A percentile compares a stretch with the other conserved stretches of the same genome.
Conservation (phyloP, 2,888 invertebrate species). For the Ecdyonurus torrentis region DNA sequence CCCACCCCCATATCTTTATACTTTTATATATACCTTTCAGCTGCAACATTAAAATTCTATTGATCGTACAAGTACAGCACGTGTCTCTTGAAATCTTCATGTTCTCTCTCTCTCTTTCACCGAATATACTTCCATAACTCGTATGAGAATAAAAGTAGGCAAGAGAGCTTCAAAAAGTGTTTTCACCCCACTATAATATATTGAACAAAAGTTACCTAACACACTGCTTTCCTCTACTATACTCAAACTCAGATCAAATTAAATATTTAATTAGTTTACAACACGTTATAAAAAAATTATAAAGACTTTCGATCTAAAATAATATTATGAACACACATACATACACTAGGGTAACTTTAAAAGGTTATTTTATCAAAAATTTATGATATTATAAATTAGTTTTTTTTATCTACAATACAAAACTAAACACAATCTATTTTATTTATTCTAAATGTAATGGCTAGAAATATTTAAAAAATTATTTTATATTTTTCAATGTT, state of each 20-base stretch:
- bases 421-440: background rate
- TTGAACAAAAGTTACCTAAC: too few species aligned
- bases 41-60: background rate
- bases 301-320: background rate
- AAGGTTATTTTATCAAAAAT: too few species aligned
- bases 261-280: background rate
- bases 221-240: background rate
- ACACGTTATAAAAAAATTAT: too few species aligned
- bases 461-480: background rate
- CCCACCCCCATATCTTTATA: too few species aligned
- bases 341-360: too few species aligned
- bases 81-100: background rate
- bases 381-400: too few species aligned
- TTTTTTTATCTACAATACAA: too few species aligned
- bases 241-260: background rate
- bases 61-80: background rate
- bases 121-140: background rate
- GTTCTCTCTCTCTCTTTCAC: background rate
- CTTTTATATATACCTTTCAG: too few species aligned
- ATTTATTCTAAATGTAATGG: too few species aligned
- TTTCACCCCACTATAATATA: background rate
- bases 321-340: background rate
- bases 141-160: background rate
- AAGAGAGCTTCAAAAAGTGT: background rate
- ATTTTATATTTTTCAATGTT: background rate